Evolutionary conservation across 2,888 invertebrate species (phyloP), one percentile per base, ranked within the genome.

Genomic region (Nebria brevicollis): DNA sequence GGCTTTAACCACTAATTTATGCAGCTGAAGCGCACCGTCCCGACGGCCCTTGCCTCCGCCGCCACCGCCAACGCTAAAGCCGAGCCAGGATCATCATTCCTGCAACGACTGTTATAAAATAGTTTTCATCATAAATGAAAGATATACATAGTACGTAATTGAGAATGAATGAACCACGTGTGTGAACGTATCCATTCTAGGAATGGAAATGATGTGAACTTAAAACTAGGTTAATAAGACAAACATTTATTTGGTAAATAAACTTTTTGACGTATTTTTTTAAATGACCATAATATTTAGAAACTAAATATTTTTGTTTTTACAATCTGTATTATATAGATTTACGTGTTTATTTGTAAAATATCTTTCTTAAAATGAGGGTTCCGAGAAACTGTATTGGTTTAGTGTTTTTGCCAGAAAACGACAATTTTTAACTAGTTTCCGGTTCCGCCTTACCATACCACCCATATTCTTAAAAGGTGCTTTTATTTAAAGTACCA

Each of bases 1-100:
- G 89, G 91, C 91, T 92, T 92, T 92, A 91, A 91, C 90, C 91
- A 92, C 93, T 94, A 94, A 94, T 94, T 94, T 94, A 94, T 94
- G 93, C 94, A 89, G 89, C 90, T 89, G 80, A 72, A 77, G 77
- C 73, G 72, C 54, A 77, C n/a, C 26, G 72, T 34, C 26, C 8
- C 25, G 72, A 34, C 77, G 77, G 72, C 34, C 54, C 54, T 54
- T 34, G 34, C 34, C 34, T 4, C 34, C 34, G 1, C 34, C 34
- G 5, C 20, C 20, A 20, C 20, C 20, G 10, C 43, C 43, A 10
- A 43, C 43, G 43, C 54, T 8, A 11, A 54, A 54, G 54, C 13
- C 54, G 54, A 11, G 54, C 11, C 54, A 54, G 54, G 54, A 54
- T 54, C 54, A 54, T 54, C 54, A 54, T 54, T 54, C 54, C 54